phyloP scores from a whole-genome alignment of 1,140 invertebrate species.

The Aphaenogaster ashmeadi region DNA sequence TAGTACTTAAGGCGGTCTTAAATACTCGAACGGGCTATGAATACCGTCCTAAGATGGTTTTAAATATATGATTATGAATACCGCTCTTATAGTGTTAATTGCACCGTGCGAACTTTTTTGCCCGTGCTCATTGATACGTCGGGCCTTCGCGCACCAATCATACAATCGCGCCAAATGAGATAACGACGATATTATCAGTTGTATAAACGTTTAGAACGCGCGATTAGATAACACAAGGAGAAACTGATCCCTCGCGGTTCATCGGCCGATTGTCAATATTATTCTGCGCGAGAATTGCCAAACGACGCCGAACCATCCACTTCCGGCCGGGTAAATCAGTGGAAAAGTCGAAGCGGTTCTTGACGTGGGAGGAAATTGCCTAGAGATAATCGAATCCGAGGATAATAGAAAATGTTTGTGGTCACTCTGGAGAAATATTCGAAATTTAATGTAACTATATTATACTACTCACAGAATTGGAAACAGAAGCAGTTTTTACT shows the following conservation, averaged over 20 bases:
- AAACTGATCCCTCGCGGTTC: background rate
- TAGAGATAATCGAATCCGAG: background rate
- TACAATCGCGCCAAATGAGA: conserved; percentile 12
- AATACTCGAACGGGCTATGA: no score
- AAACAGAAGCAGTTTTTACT: background rate
- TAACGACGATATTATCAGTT: conserved; percentile 15
- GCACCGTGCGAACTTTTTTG: conserved; percentile 15
- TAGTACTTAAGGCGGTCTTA: no score
- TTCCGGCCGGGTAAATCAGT: background rate
- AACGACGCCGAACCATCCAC: background rate
- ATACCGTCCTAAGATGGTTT: no score
- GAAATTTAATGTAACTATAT: background rate
- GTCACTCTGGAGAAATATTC: background rate
- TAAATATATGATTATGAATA: no score
- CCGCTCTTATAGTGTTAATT: background rate
- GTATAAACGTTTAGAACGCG: background rate
- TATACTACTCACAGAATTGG: background rate
- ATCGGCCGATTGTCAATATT: conserved; percentile 20
- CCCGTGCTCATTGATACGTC: background rate
- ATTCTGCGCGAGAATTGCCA: background rate
- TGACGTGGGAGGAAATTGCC: background rate
- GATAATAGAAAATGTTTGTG: background rate
- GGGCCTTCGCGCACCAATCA: conserved; percentile 4
- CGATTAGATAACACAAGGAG: conserved; percentile 33
- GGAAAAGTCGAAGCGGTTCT: background rate